Conservation (phyloP, 1,140 invertebrate genomes). For the Ips nitidus region DNA sequence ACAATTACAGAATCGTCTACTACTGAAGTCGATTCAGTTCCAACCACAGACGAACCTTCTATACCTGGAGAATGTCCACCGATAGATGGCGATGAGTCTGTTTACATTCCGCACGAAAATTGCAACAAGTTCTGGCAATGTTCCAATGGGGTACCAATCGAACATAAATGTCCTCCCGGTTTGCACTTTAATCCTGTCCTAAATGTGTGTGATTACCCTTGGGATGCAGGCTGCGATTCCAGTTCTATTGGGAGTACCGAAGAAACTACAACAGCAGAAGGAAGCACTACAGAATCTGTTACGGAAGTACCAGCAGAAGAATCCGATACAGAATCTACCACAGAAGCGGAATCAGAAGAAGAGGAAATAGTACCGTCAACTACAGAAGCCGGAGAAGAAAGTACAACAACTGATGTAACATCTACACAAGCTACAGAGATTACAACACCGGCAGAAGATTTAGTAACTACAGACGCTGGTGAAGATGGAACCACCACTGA, state of each 20-base stretch:
- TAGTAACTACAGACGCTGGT: background rate
- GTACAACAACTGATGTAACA: background rate
- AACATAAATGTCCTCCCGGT: constrained; percentile 54
- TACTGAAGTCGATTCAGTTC: constrained; percentile 1
- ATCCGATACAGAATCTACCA: background rate
- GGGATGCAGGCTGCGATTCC: constrained; percentile 15
- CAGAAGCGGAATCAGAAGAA: background rate
- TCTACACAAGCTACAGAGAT: background rate
- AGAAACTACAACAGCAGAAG: background rate
- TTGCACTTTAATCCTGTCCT: constrained; percentile 58
- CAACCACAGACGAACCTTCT: constrained; percentile 7
- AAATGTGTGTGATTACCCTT: constrained; percentile 59
- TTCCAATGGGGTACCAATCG: constrained; percentile 53
- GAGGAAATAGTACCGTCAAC: background rate
- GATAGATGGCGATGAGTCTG: constrained; percentile 39
- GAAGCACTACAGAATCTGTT: background rate
- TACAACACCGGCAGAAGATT: background rate
- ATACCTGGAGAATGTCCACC: constrained; percentile 45
- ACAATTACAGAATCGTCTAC: background rate
- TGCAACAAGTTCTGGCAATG: constrained; percentile 63
- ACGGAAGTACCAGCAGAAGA: background rate
- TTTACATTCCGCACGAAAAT: constrained; percentile 31
- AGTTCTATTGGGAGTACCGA: background rate
- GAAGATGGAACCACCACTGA: too few species aligned
- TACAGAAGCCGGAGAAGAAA: background rate